Evolutionary conservation across 2,113 vertebrate species (phyloP).

Genomic region (Cygnus buccinator): DNA sequence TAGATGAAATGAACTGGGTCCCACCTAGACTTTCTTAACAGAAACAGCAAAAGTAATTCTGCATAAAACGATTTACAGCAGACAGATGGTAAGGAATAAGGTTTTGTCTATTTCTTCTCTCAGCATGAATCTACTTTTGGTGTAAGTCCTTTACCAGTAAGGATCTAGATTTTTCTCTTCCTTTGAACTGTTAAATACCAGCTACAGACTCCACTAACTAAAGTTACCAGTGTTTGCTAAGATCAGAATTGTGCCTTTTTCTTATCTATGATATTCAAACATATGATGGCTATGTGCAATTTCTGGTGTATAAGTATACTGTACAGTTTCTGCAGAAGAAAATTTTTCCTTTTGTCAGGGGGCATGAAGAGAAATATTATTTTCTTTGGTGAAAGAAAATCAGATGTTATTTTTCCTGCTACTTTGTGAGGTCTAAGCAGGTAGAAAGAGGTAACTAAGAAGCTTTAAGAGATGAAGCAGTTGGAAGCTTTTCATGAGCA

Average conservation of each 20-base stretch:
- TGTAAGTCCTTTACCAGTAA: neutral
- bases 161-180: neutral
- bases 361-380: neutral
- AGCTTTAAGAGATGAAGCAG: neutral
- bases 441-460: neutral
- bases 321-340: neutral
- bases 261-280: neutral
- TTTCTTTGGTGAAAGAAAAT: neutral
- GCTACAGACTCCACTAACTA: neutral
- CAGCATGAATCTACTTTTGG: neutral
- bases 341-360: neutral
- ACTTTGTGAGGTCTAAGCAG: neutral
- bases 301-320: neutral
- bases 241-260: neutral
- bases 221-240: neutral
- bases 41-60: constrained; percentile 5
- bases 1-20: neutral
- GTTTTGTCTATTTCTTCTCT: neutral
- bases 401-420: neutral
- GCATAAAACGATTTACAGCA: constrained; percentile 3
- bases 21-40: neutral
- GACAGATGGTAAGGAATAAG: constrained; percentile 19
- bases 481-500: neutral
- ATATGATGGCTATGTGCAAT: neutral
- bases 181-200: neutral